Evolutionary conservation across 2,888 invertebrate species (phyloP), one percentile per base, ranked within the genome.

Genomic region (Venusia cambrica): DNA sequence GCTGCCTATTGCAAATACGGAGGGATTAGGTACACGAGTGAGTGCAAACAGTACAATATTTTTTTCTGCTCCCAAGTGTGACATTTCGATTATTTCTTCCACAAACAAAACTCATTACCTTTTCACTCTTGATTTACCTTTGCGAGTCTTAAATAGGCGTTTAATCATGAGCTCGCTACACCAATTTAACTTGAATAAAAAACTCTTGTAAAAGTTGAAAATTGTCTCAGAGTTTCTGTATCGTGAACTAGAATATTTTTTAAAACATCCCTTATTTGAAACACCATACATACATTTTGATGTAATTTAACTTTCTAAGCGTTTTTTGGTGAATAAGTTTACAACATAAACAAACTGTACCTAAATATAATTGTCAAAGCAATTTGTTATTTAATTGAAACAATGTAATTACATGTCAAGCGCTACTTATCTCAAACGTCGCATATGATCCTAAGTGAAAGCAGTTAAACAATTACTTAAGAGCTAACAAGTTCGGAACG

Each of bases 121-220:
- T 47, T 44, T 44, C 43, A 42, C 38, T 47, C 42, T 43, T 45
- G 39, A 45, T 50, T 44, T 40, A 47, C 49, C 47, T 45, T 47
- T 46, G 40, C 45, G 41, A 25, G 37, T 45, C 42, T 41, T 46
- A 42, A 44, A 40, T 40, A 40, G 40, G 40, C 40, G 37, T 38
- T 47, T 47, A 41, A 39, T 45, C 37, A 44, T 47, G 29, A 46
- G 43, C 38, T 49, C 41, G 21, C 41, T 12, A 35, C 33, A 44
- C 38, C 45, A 48, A 52, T 52, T 50, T 52, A 53, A 53, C 43
- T 53, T 21, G 35, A 26, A 20, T 27, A 44, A 46, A 44, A 34
- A 48, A 37, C 40, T 38, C 29, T 10, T n/a, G 17, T 13, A 5
- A 21, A 48, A 41, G 30, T 40, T 33, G n/a, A n/a, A n/a, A n/a